Evolutionary conservation across 2,113 vertebrate genomes (phyloP).

Genomic region (Pipra filicauda): DNA sequence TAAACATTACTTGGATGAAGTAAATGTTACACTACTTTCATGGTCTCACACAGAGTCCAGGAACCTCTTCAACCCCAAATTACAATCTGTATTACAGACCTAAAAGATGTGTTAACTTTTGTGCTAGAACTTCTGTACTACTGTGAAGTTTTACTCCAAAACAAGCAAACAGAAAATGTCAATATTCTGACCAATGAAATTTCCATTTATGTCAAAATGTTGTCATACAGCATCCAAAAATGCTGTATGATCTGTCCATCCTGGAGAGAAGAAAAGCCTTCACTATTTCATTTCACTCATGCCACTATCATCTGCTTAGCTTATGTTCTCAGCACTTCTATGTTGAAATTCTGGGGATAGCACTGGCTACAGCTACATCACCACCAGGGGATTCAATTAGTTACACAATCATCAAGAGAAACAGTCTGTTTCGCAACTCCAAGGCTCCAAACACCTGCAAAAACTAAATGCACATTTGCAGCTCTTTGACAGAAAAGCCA

Average conservation of each 20-base stretch:
- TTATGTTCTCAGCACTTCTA: not conserved
- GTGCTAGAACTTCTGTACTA: not conserved
- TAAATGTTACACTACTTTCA: not conserved
- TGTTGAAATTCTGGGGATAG: not conserved
- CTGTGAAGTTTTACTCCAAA: not conserved
- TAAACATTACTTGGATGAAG: not conserved
- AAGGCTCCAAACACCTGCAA: not conserved
- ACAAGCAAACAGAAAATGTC: not conserved
- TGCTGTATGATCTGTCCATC: not conserved
- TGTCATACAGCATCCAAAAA: not conserved
- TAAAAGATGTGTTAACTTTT: not conserved
- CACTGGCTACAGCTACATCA: not conserved
- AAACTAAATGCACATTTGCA: not conserved
- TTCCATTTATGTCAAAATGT: not conserved
- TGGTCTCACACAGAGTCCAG: not conserved
- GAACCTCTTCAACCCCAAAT: not conserved
- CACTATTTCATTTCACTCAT: not conserved
- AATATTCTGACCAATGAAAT: not conserved
- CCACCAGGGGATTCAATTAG: not conserved
- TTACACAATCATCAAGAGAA: not conserved
- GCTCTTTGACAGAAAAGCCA: not conserved
- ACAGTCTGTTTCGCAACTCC: not conserved
- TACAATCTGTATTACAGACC: not conserved
- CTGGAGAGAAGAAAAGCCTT: not conserved
- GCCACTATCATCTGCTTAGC: not conserved